Conservation (phyloP, 2,797 vertebrate genomes). For the Scleropages formosus region DNA sequence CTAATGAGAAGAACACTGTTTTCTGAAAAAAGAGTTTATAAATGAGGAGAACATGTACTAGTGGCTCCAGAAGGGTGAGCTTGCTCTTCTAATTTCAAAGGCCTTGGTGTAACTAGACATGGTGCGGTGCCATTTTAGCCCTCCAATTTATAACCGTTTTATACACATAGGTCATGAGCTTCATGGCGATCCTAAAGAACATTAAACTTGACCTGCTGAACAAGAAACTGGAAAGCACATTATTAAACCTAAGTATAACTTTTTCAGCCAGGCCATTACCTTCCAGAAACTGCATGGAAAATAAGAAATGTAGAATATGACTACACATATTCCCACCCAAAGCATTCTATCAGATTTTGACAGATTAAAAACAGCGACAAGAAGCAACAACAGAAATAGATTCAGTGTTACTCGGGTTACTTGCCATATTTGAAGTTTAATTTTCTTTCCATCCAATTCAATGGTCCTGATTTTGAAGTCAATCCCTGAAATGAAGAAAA, state of each 20-base stretch:
- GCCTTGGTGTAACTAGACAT: neutral
- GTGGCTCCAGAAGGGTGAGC: no score
- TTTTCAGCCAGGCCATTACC: neutral
- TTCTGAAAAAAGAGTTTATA: no score
- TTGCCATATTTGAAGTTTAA: slow-evolving; percentile 98
- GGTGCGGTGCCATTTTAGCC: neutral
- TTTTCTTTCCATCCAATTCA: slow-evolving; percentile 96
- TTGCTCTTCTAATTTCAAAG: neutral
- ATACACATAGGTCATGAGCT: neutral
- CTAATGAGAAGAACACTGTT: no score
- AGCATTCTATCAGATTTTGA: neutral
- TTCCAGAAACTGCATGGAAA: neutral
- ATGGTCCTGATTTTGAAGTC: slow-evolving; percentile 99
- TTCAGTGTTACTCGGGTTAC: slow-evolving; percentile 40
- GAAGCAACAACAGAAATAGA: no score
- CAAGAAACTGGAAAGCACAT: neutral
- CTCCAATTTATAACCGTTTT: slow-evolving; percentile 1
- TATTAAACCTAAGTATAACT: no score
- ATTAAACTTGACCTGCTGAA: neutral
- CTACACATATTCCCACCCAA: neutral
- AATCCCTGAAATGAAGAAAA: slow-evolving; percentile 77
- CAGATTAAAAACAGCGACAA: neutral
- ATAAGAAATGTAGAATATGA: neutral
- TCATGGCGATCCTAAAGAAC: neutral
- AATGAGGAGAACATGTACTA: no score